phyloP scores from a whole-genome alignment of 2,888 invertebrate genomes.

The Dilophus febrilis region DNA sequence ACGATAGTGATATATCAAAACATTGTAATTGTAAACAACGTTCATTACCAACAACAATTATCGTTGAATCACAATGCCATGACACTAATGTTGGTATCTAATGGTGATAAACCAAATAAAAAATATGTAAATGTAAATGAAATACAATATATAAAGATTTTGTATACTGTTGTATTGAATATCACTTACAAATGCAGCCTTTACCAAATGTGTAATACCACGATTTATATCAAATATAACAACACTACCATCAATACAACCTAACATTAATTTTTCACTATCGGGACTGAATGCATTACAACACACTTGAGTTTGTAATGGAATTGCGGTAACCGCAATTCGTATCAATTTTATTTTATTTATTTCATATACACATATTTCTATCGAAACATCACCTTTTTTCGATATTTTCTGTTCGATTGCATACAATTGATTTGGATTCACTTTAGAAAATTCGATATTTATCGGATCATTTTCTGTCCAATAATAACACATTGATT shows the following conservation, averaged over 20 bases:
- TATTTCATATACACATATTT: conserved; percentile 46
- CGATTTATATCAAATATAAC: conserved; percentile 59
- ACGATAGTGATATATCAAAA: conserved; percentile 52
- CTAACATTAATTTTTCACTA: conserved; percentile 57
- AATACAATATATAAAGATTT: conserved; percentile 2
- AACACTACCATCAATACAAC: conserved; percentile 72
- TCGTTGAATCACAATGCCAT: conserved; percentile 55
- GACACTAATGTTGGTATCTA: conserved; percentile 47
- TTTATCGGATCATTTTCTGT: conserved; percentile 79
- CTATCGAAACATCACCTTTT: conserved; percentile 52
- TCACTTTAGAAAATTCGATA: conserved; percentile 55
- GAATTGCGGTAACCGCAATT: conserved; percentile 47
- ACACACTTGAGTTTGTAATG: conserved; percentile 50
- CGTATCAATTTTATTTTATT: conserved; percentile 40
- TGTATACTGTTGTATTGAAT: background rate
- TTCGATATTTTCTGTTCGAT: conserved; percentile 67
- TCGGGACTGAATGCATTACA: conserved; percentile 48
- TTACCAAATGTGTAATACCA: conserved; percentile 56
- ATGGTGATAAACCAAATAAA: conserved; percentile 9
- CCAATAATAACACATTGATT: conserved; percentile 61
- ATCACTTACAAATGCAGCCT: conserved; percentile 59
- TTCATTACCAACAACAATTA: conserved; percentile 51
- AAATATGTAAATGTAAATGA: conserved; percentile 2
- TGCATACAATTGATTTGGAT: conserved; percentile 53
- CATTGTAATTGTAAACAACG: conserved; percentile 58